Evolutionary conservation across 2,797 vertebrate species (phyloP), one percentile per base, ranked within the genome.

Genomic region (Alca torda): DNA sequence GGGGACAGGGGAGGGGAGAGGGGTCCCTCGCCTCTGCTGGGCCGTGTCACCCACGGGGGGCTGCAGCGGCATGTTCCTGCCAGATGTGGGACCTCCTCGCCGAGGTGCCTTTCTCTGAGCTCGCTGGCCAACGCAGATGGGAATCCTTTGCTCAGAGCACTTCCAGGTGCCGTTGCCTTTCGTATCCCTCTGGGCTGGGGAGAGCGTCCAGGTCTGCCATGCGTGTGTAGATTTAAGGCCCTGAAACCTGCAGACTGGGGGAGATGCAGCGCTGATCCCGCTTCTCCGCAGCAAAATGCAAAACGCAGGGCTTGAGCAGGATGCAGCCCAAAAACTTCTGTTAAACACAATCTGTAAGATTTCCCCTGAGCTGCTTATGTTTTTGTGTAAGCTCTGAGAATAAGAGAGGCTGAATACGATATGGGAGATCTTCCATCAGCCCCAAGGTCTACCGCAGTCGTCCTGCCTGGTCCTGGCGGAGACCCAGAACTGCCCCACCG

Each of bases 51-150:
- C 53, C 5, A 0, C 70, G 46, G 43, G 43, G 67, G 59, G 26
- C 35, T 65, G 61, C 39, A 43, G 67, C 21, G 45, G 0, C 0
- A 1, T 0, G 16, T 1, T 51, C 12, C 1, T 57, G 60, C 50
- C 45, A 64, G 33, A 35, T 11, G 35, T 1, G 8, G 1, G 18
- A 13, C 5, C 37, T 67, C 37, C 56, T 54, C 68, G 50, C 50
- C 45, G 10, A 68, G 39, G 28, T 16, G 24, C n/a, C 21, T 76
- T 65, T 23, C 57, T 16, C 6, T 3, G 33, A 69, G 33, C 39
- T 68, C 4, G 4, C 65, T 57, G 54, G 25, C 18, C 10, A 23
- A 16, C 13, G 56, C 13, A 17, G 69, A 2, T 25, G 64, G 67
- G 35, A 30, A 46, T 10, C 3, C 43, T 19, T 51, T n/a, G 56